phyloP scores from a whole-genome alignment of 2,113 vertebrate genomes.

The Caracal caracal region DNA sequence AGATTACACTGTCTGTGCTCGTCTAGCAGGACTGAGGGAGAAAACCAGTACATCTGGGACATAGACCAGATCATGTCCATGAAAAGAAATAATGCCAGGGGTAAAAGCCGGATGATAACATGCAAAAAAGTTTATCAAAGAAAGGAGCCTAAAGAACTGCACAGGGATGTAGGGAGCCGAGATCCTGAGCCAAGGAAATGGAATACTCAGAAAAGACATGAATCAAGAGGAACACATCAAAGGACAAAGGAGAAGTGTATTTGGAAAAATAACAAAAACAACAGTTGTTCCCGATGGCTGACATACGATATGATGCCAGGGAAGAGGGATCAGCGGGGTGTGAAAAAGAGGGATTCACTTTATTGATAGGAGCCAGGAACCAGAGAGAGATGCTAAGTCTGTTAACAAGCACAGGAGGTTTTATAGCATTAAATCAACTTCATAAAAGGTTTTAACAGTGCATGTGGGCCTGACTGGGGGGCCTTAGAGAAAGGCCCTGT shows the following conservation, averaged over 20 bases:
- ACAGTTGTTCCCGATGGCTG: neutral
- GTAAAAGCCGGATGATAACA: neutral
- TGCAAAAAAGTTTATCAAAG: neutral
- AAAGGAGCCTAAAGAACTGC: neutral
- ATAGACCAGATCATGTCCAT: neutral
- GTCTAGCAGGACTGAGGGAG: neutral
- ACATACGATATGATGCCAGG: neutral
- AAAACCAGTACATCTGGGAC: neutral
- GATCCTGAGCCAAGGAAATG: neutral
- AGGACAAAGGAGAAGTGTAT: neutral
- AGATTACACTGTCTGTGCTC: neutral
- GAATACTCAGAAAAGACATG: neutral
- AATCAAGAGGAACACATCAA: neutral
- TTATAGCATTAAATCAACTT: neutral
- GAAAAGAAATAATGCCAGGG: neutral
- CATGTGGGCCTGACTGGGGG: rapidly evolving
- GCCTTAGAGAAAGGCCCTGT: neutral
- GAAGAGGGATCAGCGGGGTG: rapidly evolving
- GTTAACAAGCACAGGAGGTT: neutral
- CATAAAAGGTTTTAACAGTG: neutral
- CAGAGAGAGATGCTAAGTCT: neutral
- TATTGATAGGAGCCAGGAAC: neutral
- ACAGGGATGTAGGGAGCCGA: neutral
- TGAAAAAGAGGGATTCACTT: neutral
- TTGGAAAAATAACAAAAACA: neutral